Evolutionary conservation across 2,888 invertebrate species (phyloP).

Genomic region (Pachydiplax longipennis): DNA sequence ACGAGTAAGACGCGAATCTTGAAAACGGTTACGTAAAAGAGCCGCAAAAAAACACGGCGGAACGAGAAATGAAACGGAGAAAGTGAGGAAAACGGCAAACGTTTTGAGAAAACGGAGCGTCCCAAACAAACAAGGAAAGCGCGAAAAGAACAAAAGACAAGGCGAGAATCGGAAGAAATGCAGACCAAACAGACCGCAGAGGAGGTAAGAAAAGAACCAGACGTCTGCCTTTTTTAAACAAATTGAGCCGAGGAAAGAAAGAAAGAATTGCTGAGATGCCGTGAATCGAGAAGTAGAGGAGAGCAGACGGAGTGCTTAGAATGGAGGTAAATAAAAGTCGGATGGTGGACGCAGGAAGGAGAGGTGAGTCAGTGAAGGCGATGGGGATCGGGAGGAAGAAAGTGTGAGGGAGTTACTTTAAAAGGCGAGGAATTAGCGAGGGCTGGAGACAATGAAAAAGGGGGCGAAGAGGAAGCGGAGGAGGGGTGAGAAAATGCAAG

Average conservation of each 20-base stretch:
- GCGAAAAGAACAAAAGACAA: no score
- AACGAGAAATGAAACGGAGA: no score
- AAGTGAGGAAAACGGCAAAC: no score
- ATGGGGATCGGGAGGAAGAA: background rate
- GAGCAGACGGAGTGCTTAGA: background rate
- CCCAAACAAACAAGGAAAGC: no score
- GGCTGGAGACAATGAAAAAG: background rate
- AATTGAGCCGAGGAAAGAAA: background rate
- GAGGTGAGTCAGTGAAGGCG: background rate
- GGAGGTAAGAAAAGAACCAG: no score
- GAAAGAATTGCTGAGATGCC: background rate
- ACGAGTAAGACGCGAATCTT: no score
- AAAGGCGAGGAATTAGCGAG: background rate
- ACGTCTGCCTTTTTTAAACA: no score
- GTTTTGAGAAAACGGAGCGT: no score
- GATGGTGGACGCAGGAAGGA: background rate
- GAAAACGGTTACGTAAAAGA: no score
- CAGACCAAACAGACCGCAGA: no score
- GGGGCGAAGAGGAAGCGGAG: constrained; percentile 12
- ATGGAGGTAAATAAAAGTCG: background rate
- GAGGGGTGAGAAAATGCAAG: background rate
- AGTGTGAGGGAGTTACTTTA: background rate
- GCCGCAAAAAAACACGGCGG: no score
- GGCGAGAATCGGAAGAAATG: no score
- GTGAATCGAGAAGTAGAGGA: background rate